Evolutionary conservation across 37 sponge, comb jelly and placozoan genomes (phyloP), one percentile per base, ranked within the genome.

Genomic region (Agelas oroides): DNA sequence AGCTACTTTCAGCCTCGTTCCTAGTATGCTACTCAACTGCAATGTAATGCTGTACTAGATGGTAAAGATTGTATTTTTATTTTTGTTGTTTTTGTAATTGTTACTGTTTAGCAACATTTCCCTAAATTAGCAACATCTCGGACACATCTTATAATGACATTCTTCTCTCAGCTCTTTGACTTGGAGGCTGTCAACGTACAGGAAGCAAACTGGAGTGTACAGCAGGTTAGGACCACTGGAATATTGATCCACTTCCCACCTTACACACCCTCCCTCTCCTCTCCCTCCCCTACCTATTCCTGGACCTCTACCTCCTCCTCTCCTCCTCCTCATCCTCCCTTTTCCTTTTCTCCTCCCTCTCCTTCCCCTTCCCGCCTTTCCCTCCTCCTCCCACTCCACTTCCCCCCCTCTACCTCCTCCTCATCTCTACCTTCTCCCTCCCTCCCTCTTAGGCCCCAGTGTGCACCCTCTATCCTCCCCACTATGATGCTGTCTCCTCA

Each of bases 401-500:
- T 40, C 55, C 55, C 40, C 23, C 46, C 46, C 46, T 8, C 8
- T 3, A 12, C 46, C 46, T 46, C 8, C 46, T 46, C 6, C 8
- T 8, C 46, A 3, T 27, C 63, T 17, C 68, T 52, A 23, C 0
- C 28, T 8, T 1, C 23, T 6, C 18, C 33, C 60, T 59, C 32
- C 60, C 27, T 18, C 76, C 60, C 27, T 33, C 33, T 30, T 65
- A 79, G 72, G 38, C 59, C 0, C 75, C 90, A 15, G 55, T 72
- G 46, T 72, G 76, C 46, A 94, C 94, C 65, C 80, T 94, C 23
- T 74, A 69, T 40, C 94, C 94, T 70, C 84, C 87, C 27, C 94
- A 94, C 78, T 94, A 94, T 72, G 94, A 94, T 78, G 90, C 94
- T 19, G 91, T 94, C 31, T 84, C 94, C 1, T 82, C 91, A 2